Evolutionary conservation across 2,888 invertebrate genomes (phyloP).

Genomic region (Amphipoea oculea): DNA sequence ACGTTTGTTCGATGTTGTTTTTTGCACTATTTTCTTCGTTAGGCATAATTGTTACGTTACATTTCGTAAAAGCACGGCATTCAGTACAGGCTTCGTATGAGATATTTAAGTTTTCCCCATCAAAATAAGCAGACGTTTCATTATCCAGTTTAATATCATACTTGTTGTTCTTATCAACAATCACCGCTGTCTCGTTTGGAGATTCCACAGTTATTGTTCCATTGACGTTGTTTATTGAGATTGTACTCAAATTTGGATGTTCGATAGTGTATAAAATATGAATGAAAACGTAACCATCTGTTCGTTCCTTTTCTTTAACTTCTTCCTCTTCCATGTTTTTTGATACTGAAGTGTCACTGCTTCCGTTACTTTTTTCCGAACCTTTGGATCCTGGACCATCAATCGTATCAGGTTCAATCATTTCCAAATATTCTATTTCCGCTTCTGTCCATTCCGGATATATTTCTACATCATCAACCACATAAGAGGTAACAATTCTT

Average conservation of each 20-base stretch:
- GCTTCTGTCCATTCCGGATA: constrained; percentile 85
- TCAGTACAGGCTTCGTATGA: constrained; percentile 79
- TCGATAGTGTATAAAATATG: constrained; percentile 82
- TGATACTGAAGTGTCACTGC: constrained; percentile 68
- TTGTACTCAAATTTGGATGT: constrained; percentile 89
- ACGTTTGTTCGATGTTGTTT: constrained; percentile 72
- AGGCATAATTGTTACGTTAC: constrained; percentile 77
- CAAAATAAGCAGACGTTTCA: constrained; percentile 79
- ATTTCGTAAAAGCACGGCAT: constrained; percentile 78
- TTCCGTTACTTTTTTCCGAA: constrained; percentile 73
- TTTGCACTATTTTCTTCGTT: constrained; percentile 64
- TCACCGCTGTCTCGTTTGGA: constrained; percentile 79
- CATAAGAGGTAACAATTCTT: constrained; percentile 79
- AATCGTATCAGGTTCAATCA: constrained; percentile 69
- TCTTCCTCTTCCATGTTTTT: constrained; percentile 73
- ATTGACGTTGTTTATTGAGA: constrained; percentile 82
- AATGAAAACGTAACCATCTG: constrained; percentile 83
- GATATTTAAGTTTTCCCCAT: constrained; percentile 79
- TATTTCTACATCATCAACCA: constrained; percentile 81
- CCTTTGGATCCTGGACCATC: constrained; percentile 72
- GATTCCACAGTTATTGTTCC: constrained; percentile 79
- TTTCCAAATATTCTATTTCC: constrained; percentile 78
- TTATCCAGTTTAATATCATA: constrained; percentile 80
- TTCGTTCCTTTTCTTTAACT: constrained; percentile 64
- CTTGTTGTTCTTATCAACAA: constrained; percentile 74